Evolutionary conservation across 1,140 invertebrate genomes (phyloP).

Genomic region (Antheraea pernyi): DNA sequence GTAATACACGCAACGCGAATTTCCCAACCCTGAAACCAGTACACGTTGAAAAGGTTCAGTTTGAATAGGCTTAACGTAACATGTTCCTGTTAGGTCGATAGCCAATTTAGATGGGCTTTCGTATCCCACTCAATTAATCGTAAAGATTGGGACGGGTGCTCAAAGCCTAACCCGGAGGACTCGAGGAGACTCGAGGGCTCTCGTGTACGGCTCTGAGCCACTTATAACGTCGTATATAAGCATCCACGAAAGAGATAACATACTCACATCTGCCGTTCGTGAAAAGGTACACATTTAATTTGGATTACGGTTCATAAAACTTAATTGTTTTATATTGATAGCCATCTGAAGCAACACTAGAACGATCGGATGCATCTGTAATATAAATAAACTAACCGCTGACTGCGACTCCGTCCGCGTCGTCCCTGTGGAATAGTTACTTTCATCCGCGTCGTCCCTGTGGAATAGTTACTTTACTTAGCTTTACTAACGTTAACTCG

Average conservation of each 20-base stretch:
- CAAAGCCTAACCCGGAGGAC: slow-evolving; percentile 16
- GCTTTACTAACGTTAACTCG: no score
- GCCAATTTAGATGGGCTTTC: slow-evolving; percentile 27
- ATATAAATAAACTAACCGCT: no score
- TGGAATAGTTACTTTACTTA: no score
- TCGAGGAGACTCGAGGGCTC: slow-evolving; percentile 17
- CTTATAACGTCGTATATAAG: slow-evolving; percentile 15
- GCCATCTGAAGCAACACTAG: no score
- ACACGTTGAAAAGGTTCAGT: slow-evolving; percentile 1
- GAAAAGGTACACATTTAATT: slow-evolving; percentile 2
- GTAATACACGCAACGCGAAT: not conserved
- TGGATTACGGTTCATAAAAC: not conserved
- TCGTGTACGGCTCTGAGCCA: slow-evolving; percentile 13
- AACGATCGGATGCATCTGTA: no score
- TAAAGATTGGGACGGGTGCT: slow-evolving; percentile 25
- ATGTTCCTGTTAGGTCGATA: slow-evolving; percentile 8
- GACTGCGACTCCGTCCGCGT: no score
- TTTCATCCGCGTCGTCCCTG: no score
- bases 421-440: no score
- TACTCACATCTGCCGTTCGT: slow-evolving; percentile 10
- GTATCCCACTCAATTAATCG: slow-evolving; percentile 28
- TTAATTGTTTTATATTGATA: not conserved
- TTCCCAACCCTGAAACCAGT: not conserved
- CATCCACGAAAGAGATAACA: slow-evolving; percentile 13
- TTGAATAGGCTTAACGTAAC: slow-evolving; percentile 2